Percentiles rank a stretch among this genome's conserved stretches.
Conservation (phyloP, 2,888 invertebrate genomes). For the Cactoblastis cactorum region DNA sequence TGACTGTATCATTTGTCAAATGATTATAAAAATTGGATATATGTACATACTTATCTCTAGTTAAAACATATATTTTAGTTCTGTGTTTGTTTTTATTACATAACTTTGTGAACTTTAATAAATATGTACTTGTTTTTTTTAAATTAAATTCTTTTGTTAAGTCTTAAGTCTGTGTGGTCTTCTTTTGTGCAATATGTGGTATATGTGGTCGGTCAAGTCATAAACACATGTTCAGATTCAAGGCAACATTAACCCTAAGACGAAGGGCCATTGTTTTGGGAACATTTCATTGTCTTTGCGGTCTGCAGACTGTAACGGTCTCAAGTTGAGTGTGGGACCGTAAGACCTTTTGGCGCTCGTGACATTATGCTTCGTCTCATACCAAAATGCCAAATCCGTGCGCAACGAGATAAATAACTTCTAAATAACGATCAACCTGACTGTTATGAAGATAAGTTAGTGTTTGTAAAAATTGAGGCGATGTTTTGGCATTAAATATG, state of each 20-base stretch:
- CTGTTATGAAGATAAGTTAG: neutral
- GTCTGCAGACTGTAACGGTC: neutral
- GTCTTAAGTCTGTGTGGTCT: neutral
- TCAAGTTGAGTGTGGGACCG: constrained; percentile 3
- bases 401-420: constrained; percentile 39
- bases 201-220: neutral
- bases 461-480: no score
- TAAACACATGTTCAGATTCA: neutral
- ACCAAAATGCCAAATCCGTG: constrained; percentile 73
- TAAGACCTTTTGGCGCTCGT: constrained; percentile 42
- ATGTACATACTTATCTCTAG: no score
- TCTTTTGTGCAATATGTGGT: neutral
- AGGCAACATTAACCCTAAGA: neutral
- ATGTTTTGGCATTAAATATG: no score
- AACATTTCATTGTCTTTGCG: neutral
- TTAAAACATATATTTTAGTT: no score
- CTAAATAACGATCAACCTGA: constrained; percentile 17
- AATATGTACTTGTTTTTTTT: neutral
- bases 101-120: neutral
- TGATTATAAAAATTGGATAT: no score
- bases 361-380: constrained; percentile 59
- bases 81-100: no score
- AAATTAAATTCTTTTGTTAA: no score
- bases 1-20: no score
- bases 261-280: neutral